Evolutionary conservation across 1,140 invertebrate species (phyloP).

Genomic region (Tenebrio molitor): DNA sequence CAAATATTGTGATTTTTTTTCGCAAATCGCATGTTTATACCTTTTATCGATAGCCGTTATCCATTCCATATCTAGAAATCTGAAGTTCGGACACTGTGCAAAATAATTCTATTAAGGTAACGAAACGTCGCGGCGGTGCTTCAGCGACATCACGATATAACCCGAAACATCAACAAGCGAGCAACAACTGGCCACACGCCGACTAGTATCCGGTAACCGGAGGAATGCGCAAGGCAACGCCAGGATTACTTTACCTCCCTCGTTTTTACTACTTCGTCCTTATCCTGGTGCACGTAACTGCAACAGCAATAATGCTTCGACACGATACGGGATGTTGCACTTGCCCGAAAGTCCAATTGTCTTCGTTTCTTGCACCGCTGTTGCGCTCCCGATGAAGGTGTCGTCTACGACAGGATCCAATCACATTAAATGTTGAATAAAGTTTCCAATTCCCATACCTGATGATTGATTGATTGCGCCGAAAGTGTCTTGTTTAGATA

Average conservation of each 20-base stretch:
- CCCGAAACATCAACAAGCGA: conserved; percentile 51
- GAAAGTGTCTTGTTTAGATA: conserved; percentile 4
- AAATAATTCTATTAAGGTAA: conserved; percentile 35
- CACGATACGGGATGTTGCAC: no score
- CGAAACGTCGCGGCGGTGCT: conserved; percentile 42
- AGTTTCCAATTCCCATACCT: neutral
- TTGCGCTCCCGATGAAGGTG: no score
- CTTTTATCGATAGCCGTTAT: conserved; percentile 55
- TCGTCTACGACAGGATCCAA: neutral
- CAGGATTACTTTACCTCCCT: conserved; percentile 46
- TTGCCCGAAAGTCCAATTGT: no score
- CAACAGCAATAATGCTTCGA: no score
- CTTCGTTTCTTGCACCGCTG: no score
- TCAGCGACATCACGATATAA: conserved; percentile 34
- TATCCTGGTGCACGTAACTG: conserved; percentile 25
- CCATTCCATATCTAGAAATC: conserved; percentile 52
- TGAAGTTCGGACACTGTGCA: conserved; percentile 2
- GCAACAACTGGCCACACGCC: conserved; percentile 54
- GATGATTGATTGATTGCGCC: neutral
- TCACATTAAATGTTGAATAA: conserved; percentile 9
- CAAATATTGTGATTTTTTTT: neutral
- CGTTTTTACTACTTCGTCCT: conserved; percentile 21
- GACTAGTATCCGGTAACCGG: conserved; percentile 46
- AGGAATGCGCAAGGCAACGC: conserved; percentile 52
- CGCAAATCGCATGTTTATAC: conserved; percentile 14